Evolutionary conservation across 2,888 invertebrate species (phyloP).

Genomic region (Gastracanthus pulcherrimus): DNA sequence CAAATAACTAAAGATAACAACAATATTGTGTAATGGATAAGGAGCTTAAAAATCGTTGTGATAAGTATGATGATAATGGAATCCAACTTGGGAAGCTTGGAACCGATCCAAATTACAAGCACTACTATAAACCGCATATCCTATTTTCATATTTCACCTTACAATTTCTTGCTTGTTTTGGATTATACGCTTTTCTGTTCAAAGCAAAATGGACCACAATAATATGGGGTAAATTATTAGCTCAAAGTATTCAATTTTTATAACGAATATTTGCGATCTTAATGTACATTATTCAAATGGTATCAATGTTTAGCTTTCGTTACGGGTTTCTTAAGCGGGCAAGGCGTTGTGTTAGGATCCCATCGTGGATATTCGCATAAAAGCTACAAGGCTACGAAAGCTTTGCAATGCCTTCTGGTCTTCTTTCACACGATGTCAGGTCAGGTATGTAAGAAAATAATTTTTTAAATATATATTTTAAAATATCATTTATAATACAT

Average conservation of each 20-base stretch:
- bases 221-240: slow-evolving; percentile 32
- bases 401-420: slow-evolving; percentile 73
- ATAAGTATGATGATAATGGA: slow-evolving; percentile 10
- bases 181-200: background rate
- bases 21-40: too few relatives aligned
- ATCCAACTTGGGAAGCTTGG: background rate
- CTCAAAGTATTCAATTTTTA: background rate
- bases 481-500: too few relatives aligned
- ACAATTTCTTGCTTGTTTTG: background rate
- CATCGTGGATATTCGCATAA: slow-evolving; percentile 89
- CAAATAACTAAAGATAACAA: too few relatives aligned
- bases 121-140: background rate
- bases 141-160: background rate
- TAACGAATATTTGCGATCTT: background rate
- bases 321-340: background rate
- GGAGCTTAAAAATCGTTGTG: background rate
- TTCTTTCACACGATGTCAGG: slow-evolving; percentile 36
- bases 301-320: background rate
- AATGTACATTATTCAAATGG: background rate
- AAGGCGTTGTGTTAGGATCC: slow-evolving; percentile 89
- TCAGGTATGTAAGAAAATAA: slow-evolving; percentile 13
- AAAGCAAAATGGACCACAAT: slow-evolving; percentile 16
- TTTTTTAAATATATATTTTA: background rate
- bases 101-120: slow-evolving; percentile 30
- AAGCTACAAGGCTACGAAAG: slow-evolving; percentile 85